These are phyloP conservation scores for Craseonycteris thonglongyai DNA, from an alignment of 2,113 vertebrate genomes.

Conservation along the genomic window DNA sequence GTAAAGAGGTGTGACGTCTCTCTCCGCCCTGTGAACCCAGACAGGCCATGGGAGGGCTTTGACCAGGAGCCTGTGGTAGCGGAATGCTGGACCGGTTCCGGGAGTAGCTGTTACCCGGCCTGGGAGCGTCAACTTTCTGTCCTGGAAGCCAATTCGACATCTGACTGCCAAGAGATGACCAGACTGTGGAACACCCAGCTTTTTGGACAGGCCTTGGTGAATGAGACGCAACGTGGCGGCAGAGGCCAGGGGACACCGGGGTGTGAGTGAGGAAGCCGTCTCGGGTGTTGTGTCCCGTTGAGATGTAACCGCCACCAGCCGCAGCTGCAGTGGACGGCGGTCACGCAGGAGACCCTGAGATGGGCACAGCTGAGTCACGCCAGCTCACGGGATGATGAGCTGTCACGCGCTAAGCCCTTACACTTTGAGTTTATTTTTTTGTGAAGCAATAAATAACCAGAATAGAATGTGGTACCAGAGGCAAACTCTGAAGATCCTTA, in stretches of 20 bases:
- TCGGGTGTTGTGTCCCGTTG: rapidly evolving
- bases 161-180: background rate
- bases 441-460: background rate
- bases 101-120: background rate
- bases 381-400: background rate
- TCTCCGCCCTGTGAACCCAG: background rate
- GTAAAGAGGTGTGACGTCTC: background rate
- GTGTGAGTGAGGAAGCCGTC: background rate
- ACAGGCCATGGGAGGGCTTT: background rate
- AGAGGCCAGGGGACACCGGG: background rate
- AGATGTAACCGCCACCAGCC: background rate
- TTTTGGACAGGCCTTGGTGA: background rate
- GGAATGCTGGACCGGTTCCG: background rate
- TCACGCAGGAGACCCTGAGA: background rate
- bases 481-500: background rate
- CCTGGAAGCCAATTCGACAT: background rate
- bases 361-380: background rate
- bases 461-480: background rate
- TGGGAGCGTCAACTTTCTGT: background rate
- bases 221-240: background rate
- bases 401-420: background rate
- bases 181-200: background rate
- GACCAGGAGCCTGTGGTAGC: background rate
- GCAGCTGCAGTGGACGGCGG: background rate
- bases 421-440: background rate